A percentile compares a stretch with the other conserved stretches of the same genome.
phyloP scores from a whole-genome alignment of 2,888 invertebrate species.

The Flexamia atlantica region DNA sequence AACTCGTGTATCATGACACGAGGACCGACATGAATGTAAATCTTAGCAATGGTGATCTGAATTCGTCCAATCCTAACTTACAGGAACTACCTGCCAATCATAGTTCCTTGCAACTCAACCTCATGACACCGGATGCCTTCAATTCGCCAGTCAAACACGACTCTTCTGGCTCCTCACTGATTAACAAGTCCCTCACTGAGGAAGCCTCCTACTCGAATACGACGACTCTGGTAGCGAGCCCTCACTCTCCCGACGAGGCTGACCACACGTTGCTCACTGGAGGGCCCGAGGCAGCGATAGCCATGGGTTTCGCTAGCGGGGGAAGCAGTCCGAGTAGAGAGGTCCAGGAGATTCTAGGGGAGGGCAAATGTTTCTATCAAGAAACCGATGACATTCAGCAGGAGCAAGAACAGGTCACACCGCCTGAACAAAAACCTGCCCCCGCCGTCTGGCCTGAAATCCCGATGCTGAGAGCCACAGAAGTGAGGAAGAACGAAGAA shows the following conservation, averaged over 20 bases:
- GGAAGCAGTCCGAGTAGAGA: slow-evolving; percentile 94
- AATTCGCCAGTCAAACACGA: slow-evolving; percentile 75
- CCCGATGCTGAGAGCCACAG: slow-evolving; percentile 56
- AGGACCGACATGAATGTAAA: slow-evolving; percentile 14
- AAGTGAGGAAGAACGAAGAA: slow-evolving; percentile 58
- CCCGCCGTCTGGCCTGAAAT: slow-evolving; percentile 56
- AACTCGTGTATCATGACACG: slow-evolving; percentile 21
- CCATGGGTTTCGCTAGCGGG: slow-evolving; percentile 79
- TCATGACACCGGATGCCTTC: slow-evolving; percentile 94
- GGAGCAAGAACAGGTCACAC: slow-evolving; percentile 52
- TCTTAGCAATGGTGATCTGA: slow-evolving; percentile 43
- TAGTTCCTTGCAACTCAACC: slow-evolving; percentile 74
- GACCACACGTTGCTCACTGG: slow-evolving; percentile 67
- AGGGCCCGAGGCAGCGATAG: slow-evolving; percentile 72
- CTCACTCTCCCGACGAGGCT: slow-evolving; percentile 39
- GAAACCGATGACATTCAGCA: slow-evolving; percentile 59
- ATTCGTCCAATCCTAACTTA: slow-evolving; percentile 25
- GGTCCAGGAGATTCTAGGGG: slow-evolving; percentile 90
- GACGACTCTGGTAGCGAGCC: slow-evolving; percentile 37
- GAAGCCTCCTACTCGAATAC: slow-evolving; percentile 47
- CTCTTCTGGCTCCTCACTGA: slow-evolving; percentile 62
- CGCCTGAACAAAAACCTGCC: slow-evolving; percentile 51
- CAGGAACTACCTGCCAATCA: slow-evolving; percentile 58
- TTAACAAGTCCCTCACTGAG: slow-evolving; percentile 30
- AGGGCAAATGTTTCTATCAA: slow-evolving; percentile 57